phyloP scores from a whole-genome alignment of 2,797 vertebrate species.

The Enteromius viviparus region DNA sequence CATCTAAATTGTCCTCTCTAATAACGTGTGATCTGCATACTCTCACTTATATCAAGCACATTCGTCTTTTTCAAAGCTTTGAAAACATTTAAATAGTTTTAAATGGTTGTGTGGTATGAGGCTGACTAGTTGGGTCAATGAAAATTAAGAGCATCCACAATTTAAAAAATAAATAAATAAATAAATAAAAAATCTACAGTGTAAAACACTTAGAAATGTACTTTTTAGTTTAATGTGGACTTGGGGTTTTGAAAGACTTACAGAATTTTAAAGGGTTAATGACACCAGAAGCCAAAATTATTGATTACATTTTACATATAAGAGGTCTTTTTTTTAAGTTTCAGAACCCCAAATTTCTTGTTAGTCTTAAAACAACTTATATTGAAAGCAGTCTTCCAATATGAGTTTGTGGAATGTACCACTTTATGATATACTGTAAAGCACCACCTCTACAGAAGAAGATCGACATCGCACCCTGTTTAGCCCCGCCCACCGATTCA shows the following conservation, averaged over 20 bases:
- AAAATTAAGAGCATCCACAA: background rate
- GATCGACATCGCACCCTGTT: background rate
- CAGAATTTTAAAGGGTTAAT: background rate
- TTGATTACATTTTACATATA: background rate
- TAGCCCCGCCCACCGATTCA: background rate
- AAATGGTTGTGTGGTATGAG: background rate
- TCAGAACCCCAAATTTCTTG: background rate
- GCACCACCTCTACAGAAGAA: background rate
- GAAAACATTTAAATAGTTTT: constrained; percentile 30
- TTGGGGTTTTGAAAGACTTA: background rate
- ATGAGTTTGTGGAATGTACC: background rate
- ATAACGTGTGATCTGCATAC: constrained; percentile 58
- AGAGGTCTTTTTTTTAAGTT: background rate
- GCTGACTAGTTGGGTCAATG: background rate
- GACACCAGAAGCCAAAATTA: background rate
- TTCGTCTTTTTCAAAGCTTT: constrained; percentile 30
- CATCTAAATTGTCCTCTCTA: constrained; percentile 57
- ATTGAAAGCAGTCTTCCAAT: background rate
- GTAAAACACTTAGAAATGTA: background rate
- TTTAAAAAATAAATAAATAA: background rate
- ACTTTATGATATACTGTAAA: background rate
- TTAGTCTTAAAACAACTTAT: background rate
- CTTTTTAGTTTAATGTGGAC: background rate
- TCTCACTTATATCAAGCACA: constrained; percentile 41
- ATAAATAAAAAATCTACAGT: background rate